phyloP scores from a whole-genome alignment of 2,888 invertebrate species.

The Macaria notata region DNA sequence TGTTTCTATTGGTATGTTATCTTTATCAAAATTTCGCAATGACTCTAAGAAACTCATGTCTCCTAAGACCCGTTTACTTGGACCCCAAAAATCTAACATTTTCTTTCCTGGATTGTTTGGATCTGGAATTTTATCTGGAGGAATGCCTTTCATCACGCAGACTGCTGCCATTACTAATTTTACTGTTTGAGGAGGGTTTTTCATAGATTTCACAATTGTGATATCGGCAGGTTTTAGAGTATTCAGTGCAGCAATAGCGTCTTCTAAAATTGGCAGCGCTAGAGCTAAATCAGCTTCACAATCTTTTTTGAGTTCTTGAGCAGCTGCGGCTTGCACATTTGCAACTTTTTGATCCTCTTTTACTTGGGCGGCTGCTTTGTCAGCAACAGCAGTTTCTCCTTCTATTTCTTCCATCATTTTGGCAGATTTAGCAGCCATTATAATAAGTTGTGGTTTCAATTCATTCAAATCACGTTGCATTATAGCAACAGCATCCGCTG shows the following conservation, averaged over 20 bases:
- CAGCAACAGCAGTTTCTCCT: slow-evolving; percentile 88
- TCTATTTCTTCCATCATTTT: slow-evolving; percentile 90
- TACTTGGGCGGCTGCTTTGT: slow-evolving; percentile 89
- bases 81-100: slow-evolving; percentile 92
- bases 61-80: slow-evolving; percentile 90
- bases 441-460: slow-evolving; percentile 88
- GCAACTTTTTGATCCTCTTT: slow-evolving; percentile 94
- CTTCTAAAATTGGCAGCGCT: slow-evolving; percentile 92
- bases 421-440: slow-evolving; percentile 87
- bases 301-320: slow-evolving; percentile 92
- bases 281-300: slow-evolving; percentile 96
- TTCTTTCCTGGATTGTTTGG: slow-evolving; percentile 85
- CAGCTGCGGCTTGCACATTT: slow-evolving; percentile 92
- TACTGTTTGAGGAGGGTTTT: slow-evolving; percentile 91
- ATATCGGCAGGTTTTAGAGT: slow-evolving; percentile 93
- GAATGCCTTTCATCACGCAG: slow-evolving; percentile 92
- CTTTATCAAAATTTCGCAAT: slow-evolving; percentile 91
- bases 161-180: slow-evolving; percentile 95
- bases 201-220: slow-evolving; percentile 93
- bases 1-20: slow-evolving; percentile 87
- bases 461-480: slow-evolving; percentile 90
- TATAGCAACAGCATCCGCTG: slow-evolving; percentile 87
- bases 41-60: slow-evolving; percentile 90
- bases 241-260: slow-evolving; percentile 88
- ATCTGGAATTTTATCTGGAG: slow-evolving; percentile 89